Evolutionary conservation across 2,113 vertebrate genomes (phyloP), one percentile per base, ranked within the genome.

Genomic region (Rhinolophus ferrumequinum): DNA sequence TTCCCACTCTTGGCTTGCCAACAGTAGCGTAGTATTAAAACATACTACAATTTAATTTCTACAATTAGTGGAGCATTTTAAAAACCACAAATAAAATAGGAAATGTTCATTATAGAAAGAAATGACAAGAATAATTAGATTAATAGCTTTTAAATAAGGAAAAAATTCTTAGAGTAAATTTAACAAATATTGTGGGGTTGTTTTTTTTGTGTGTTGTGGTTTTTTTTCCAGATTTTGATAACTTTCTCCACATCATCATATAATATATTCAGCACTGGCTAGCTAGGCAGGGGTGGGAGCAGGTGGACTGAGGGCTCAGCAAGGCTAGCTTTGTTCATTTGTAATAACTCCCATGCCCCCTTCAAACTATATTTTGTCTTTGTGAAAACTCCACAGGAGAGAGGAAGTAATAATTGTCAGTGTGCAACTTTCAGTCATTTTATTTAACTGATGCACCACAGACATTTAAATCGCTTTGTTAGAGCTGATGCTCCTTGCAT

Each of bases 51-150:
- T 44, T 94, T 90, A 90, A 83, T 93, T 85, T 87, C 85, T 77
- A n/a, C 58, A 33, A 67, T 90, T 86, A 76, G 58, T 52, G 77
- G 47, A 81, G 41, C 67, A 81, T 79, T 87, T 96, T 69, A 54
- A 97, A 97, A 97, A 95, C 92, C 97, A 89, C 95, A 97, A 64
- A 82, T 92, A 69, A 97, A 93, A 86, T 22, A 54, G 73, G 38
- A 97, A 97, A 88, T 58, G 47, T 33, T 95, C 35, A 41, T 94
- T 56, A 86, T 50, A 62, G 85, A 94, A 96, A 94, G 72, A 41
- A 52, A 81, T 70, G 73, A 70, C 16, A 41, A 87, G 66, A 87
- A 90, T 82, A 89, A 95, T 86, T 67, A 90, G 41, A 47, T 92
- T 79, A 56, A 82, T 91, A 86, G 75, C 44, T 86, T 54, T 89